These are phyloP conservation scores for Seriola quinqueradiata DNA, from an alignment of 2,113 vertebrate species.

Conservation along the genomic window DNA sequence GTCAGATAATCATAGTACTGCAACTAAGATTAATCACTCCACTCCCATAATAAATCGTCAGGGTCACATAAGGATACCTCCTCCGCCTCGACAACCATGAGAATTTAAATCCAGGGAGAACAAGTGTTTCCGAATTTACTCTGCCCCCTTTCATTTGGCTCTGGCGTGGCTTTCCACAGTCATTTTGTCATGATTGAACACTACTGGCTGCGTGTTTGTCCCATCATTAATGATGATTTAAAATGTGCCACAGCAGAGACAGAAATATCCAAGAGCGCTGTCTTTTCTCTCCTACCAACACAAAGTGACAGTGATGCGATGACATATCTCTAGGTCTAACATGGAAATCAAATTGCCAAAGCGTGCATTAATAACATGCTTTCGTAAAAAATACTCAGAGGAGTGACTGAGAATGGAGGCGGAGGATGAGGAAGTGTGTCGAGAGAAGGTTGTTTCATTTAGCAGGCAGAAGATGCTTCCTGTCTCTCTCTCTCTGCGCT, in stretches of 20 bases:
- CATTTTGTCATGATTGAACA: constrained; percentile 39
- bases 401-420: neutral
- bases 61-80: constrained; percentile 38
- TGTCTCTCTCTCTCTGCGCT: constrained; percentile 25
- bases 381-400: neutral
- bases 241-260: constrained; percentile 21
- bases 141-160: constrained; percentile 46
- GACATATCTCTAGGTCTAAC: constrained; percentile 31
- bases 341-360: constrained; percentile 12
- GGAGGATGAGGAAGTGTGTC: constrained; percentile 38
- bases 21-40: constrained; percentile 45
- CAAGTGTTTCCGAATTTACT: constrained; percentile 42
- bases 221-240: constrained; percentile 22
- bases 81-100: constrained; percentile 20
- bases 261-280: constrained; percentile 12
- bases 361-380: constrained; percentile 26
- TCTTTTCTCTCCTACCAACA: neutral
- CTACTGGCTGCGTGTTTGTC: neutral
- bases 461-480: constrained; percentile 74
- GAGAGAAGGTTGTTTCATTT: constrained; percentile 55
- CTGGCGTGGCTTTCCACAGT: constrained; percentile 42
- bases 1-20: constrained; percentile 47
- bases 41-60: constrained; percentile 39
- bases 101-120: constrained; percentile 33
- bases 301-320: neutral